Conservation (phyloP, 1,140 invertebrate species). For the Drosophila auraria region DNA sequence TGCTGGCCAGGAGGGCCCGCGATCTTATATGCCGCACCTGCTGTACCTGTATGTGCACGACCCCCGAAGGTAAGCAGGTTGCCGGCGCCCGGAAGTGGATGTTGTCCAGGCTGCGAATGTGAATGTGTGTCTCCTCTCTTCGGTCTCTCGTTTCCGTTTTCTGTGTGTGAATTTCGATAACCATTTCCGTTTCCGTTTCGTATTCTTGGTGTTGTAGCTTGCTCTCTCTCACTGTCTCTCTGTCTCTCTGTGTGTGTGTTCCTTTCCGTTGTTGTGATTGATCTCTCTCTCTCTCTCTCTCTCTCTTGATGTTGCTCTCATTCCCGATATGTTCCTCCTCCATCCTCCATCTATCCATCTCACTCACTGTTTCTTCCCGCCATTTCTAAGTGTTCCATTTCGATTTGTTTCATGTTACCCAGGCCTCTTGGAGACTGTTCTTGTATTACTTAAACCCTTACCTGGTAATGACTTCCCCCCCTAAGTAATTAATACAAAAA, state of each 20-base stretch:
- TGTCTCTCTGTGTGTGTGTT: conserved; percentile 11
- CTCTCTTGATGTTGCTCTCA: conserved; percentile 2
- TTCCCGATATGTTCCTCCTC: background rate
- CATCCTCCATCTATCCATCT: conserved; percentile 21
- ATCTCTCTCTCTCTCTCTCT: background rate
- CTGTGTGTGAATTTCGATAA: background rate
- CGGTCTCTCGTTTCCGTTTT: conserved; percentile 2
- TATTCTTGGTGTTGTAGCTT: conserved; percentile 26
- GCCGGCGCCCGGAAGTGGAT: background rate
- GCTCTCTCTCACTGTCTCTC: background rate
- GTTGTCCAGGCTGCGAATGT: too few relatives aligned
- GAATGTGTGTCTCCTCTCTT: background rate
- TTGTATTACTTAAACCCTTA: background rate
- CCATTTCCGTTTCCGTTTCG: background rate
- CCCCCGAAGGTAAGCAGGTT: conserved; percentile 57
- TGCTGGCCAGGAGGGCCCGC: conserved; percentile 33
- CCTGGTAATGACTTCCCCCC: background rate
- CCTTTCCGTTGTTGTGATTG: conserved; percentile 4
- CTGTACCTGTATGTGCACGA: conserved; percentile 55
- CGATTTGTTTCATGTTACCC: conserved; percentile 13
- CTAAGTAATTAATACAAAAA: background rate
- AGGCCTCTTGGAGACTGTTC: background rate
- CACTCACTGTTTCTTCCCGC: background rate
- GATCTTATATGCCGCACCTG: conserved; percentile 22
- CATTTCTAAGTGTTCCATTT: conserved; percentile 27